A percentile compares a stretch with the other conserved stretches of the same genome.
phyloP scores from a whole-genome alignment of 1,140 invertebrate genomes.

The Lordiphosa collinella region DNA sequence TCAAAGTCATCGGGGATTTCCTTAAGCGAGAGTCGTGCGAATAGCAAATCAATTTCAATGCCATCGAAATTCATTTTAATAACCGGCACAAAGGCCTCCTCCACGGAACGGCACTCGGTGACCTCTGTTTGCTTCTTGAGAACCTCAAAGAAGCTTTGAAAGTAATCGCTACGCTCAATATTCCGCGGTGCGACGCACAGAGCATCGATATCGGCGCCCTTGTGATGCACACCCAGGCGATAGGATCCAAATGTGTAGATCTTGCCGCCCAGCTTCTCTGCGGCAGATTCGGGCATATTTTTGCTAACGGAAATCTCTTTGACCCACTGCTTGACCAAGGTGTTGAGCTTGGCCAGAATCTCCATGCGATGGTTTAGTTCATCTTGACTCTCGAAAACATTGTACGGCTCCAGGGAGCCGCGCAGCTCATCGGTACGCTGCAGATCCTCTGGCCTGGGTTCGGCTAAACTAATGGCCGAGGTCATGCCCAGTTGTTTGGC shows the following conservation, averaged over 20 bases:
- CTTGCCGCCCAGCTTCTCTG: constrained; percentile 95
- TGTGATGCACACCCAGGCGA: constrained; percentile 93
- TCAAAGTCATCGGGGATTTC: constrained; percentile 93
- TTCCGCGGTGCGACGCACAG: constrained; percentile 98
- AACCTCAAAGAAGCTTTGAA: constrained; percentile 95
- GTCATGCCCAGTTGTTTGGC: constrained; percentile 90
- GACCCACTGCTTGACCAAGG: constrained; percentile 95
- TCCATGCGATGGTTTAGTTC: constrained; percentile 95
- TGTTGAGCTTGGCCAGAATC: constrained; percentile 91
- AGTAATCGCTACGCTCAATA: constrained; percentile 96
- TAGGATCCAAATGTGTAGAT: constrained; percentile 99
- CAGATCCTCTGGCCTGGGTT: constrained; percentile 91
- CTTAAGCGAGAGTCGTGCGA: constrained; percentile 95
- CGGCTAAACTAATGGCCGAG: constrained; percentile 93
- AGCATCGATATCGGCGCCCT: constrained; percentile 99
- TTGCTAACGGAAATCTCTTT: constrained; percentile 91
- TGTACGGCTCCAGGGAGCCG: constrained; percentile 90
- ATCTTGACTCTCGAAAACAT: constrained; percentile 94
- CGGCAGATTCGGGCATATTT: constrained; percentile 92
- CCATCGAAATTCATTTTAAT: constrained; percentile 99
- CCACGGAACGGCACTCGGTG: constrained; percentile 86
- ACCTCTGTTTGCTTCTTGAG: constrained; percentile 94
- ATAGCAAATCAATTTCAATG: constrained; percentile 99
- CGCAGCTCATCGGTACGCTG: constrained; percentile 91
- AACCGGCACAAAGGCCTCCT: constrained; percentile 99